Conservation (phyloP, 2,113 vertebrate species). For the Alces alces region DNA sequence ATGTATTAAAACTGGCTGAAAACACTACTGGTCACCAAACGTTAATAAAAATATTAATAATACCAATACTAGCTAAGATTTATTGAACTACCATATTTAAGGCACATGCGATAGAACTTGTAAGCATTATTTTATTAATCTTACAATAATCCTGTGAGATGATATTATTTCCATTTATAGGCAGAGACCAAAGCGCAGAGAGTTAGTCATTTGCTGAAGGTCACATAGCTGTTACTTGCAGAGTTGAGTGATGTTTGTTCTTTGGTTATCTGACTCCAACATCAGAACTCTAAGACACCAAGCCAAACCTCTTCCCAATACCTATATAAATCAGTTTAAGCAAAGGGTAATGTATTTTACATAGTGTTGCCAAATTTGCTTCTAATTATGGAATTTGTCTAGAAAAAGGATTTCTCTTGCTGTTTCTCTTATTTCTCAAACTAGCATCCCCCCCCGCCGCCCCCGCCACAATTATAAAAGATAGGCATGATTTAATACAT, state of each 20-base stretch:
- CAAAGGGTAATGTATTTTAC: neutral
- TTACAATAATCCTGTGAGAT: neutral
- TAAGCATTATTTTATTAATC: neutral
- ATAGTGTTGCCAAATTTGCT: neutral
- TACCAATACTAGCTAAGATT: neutral
- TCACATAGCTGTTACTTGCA: neutral
- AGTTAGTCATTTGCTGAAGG: neutral
- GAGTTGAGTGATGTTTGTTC: neutral
- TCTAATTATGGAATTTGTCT: neutral
- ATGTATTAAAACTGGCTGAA: neutral
- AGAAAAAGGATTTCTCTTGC: neutral
- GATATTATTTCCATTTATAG: neutral
- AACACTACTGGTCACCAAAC: neutral
- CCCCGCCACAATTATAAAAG: neutral
- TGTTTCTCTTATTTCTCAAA: constrained; percentile 18
- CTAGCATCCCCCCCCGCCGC: fast-evolving
- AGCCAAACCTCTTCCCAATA: neutral
- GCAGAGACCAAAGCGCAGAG: neutral
- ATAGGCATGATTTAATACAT: neutral
- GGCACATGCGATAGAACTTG: neutral
- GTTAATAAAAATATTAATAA: neutral
- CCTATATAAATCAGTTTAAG: neutral
- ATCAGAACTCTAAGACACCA: neutral
- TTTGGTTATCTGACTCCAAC: neutral
- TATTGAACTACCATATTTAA: neutral